Evolutionary conservation across 1,140 invertebrate genomes (phyloP), one percentile per base, ranked within the genome.

Genomic region (Papilio aristodemus): DNA sequence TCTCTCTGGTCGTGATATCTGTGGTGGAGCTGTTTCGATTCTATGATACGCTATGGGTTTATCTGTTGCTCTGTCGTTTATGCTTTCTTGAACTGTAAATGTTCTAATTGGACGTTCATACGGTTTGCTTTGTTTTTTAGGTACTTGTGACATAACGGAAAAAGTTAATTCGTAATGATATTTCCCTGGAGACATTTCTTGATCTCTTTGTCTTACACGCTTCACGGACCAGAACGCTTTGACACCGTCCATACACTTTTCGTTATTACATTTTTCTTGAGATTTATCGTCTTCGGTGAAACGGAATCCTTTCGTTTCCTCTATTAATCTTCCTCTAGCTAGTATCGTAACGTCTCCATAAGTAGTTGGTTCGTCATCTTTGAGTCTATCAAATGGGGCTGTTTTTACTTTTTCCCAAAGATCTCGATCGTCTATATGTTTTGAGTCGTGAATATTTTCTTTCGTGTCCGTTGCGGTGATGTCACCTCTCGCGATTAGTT

Each of bases 91-190:
- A 9, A 92, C 90, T 4, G 91, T 92, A 57, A 92, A 92, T 17
- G 89, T 92, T 80, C 90, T 83, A 10, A 91, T 83, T 17, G 89
- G 86, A 67, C 83, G 87, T 68, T 91, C 89, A 70, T 87, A 84
- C 8, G 82, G 81, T 43, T 89, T 88, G 60, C 73, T 84, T 36
- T 86, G 74, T 71, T 85, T 81, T 59, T 84, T 84, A 41, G 83
- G 77, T 22, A 78, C 78, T 63, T 93, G 88, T 6, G 94, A 93
- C 11, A 92, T 92, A 11, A 95, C 92, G 13, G 92, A 94, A 77
- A 94, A 94, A 74, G 94, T 94, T 70, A 94, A 84, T 78, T 95
- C 94, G 75, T 94, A 94, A 71, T 93, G 91, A 77, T 92, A 93
- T 72, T 83, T 87, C 0, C 86, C 84, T 25, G 87, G 75, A 4